A percentile compares a stretch with the other conserved stretches of the same genome.
Conservation (phyloP, 2,888 invertebrate genomes). For the Brachylomia viminalis region DNA sequence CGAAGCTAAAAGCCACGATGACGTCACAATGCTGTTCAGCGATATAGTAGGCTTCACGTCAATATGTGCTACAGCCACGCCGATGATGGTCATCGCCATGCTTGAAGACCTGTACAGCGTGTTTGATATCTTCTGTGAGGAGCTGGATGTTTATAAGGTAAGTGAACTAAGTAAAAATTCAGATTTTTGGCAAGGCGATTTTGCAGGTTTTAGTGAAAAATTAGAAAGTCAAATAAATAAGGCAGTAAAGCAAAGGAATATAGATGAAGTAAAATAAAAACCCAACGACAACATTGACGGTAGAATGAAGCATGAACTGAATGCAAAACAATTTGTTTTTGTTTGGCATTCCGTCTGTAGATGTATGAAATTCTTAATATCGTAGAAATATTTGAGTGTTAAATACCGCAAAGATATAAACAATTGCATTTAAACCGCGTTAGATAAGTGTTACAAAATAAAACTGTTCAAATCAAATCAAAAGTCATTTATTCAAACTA, state of each 20-base stretch:
- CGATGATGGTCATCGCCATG: constrained; percentile 99
- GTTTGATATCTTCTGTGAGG: constrained; percentile 97
- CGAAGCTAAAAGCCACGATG: constrained; percentile 97
- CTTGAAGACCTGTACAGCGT: constrained; percentile 97
- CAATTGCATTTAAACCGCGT: background rate
- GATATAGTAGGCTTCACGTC: constrained; percentile 99
- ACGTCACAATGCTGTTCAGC: constrained; percentile 98
- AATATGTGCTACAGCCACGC: constrained; percentile 98
- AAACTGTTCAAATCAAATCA: background rate
- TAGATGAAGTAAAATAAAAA: background rate
- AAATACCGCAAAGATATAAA: background rate
- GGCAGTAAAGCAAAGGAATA: too few species aligned
- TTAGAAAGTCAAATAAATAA: too few species aligned
- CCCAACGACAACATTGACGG: background rate
- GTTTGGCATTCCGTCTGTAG: background rate
- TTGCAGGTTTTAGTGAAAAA: background rate
- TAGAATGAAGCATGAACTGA: background rate
- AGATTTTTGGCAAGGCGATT: background rate
- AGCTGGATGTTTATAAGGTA: constrained; percentile 98
- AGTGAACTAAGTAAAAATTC: constrained; percentile 2
- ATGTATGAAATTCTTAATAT: background rate
- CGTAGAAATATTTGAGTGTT: background rate
- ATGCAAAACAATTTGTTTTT: background rate
- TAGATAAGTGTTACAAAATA: background rate
- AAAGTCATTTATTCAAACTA: too few species aligned